A percentile compares a stretch with the other conserved stretches of the same genome.
phyloP scores from a whole-genome alignment of 1,140 invertebrate species.

The Diachasma alloeum region DNA sequence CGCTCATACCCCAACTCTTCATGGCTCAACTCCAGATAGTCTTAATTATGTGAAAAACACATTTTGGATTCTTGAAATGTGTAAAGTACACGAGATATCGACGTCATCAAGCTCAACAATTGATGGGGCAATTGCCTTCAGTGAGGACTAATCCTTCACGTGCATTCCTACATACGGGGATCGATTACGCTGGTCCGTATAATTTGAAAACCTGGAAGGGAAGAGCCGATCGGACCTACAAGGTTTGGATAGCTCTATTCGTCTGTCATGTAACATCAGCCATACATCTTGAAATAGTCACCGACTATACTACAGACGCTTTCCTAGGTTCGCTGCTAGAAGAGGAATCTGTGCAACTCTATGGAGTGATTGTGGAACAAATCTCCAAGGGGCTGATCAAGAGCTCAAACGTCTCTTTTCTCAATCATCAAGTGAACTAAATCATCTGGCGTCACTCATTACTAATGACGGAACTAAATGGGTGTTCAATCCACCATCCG shows the following conservation, averaged over 20 bases:
- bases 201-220: background rate
- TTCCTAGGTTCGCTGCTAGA: background rate
- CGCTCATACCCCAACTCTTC: slow-evolving; percentile 41
- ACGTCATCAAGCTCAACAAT: slow-evolving; percentile 7
- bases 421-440: background rate
- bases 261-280: background rate
- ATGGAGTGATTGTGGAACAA: background rate
- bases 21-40: slow-evolving; percentile 45
- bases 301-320: background rate
- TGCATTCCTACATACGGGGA: too few species aligned
- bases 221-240: background rate
- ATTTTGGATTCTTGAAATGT: slow-evolving; percentile 31
- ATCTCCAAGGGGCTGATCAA: background rate
- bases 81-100: slow-evolving; percentile 21
- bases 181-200: slow-evolving; percentile 26
- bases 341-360: background rate
- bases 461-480: background rate
- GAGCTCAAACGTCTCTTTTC: background rate
- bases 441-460: background rate
- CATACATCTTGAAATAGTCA: background rate
- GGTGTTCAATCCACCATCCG: background rate
- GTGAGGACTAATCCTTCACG: slow-evolving; percentile 36
- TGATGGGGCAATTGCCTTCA: slow-evolving; percentile 47
- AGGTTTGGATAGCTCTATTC: background rate
- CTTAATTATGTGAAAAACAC: slow-evolving; percentile 26